Evolutionary conservation across 2,113 vertebrate genomes (phyloP).

Genomic region (Gavia stellata): DNA sequence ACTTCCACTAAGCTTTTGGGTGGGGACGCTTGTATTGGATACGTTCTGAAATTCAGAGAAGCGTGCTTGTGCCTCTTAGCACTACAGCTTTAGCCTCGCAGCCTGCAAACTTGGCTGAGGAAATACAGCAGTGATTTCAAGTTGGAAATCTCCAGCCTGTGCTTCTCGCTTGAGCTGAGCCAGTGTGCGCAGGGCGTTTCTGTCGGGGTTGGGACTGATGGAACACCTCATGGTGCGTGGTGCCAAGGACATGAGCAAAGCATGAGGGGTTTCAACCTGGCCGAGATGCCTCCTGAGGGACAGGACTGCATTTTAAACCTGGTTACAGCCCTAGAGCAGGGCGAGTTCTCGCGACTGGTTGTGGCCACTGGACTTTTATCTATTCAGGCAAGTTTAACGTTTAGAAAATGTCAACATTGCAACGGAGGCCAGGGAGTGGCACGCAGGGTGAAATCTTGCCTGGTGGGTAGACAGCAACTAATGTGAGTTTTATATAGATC

Average conservation of each 20-base stretch:
- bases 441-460: background rate
- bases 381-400: background rate
- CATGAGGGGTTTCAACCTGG: background rate
- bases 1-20: background rate
- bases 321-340: background rate
- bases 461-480: background rate
- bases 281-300: background rate
- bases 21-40: background rate
- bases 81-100: background rate
- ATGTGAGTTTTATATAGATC: background rate
- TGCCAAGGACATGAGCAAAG: background rate
- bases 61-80: accelerated
- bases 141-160: background rate
- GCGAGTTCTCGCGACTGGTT: background rate
- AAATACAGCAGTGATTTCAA: background rate
- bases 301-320: background rate
- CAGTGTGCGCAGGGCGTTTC: accelerated
- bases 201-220: background rate
- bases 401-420: background rate
- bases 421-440: background rate
- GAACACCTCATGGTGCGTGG: background rate
- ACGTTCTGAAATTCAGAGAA: background rate
- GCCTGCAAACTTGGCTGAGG: background rate
- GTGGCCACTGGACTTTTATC: background rate
- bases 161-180: background rate